phyloP scores from a whole-genome alignment of 2,113 vertebrate genomes.

The Hypocryptadius cinnamomeus region DNA sequence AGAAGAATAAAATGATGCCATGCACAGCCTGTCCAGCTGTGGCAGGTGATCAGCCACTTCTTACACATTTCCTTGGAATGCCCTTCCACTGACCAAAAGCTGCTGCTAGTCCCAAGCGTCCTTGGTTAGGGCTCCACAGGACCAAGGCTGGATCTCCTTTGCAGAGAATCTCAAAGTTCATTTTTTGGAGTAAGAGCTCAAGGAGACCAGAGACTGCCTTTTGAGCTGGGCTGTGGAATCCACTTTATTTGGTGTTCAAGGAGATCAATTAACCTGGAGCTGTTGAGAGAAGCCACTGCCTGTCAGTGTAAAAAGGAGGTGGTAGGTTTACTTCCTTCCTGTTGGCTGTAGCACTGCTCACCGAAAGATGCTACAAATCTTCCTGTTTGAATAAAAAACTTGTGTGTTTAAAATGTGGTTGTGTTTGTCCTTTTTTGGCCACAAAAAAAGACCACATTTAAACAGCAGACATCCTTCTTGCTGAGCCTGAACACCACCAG shows the following conservation, averaged over 20 bases:
- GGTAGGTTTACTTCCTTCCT: not conserved
- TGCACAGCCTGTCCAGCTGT: not conserved
- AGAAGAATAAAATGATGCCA: not conserved
- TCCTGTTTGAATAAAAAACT: not conserved
- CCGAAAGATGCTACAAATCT: not conserved
- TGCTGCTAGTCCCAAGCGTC: not conserved
- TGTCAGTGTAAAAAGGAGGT: not conserved
- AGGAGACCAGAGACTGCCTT: not conserved
- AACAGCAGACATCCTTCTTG: not conserved
- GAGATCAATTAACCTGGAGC: not conserved
- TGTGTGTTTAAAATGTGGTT: not conserved
- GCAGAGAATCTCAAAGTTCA: fast-evolving
- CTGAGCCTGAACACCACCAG: not conserved
- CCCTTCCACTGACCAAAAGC: not conserved
- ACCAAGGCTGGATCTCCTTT: not conserved
- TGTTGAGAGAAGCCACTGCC: not conserved
- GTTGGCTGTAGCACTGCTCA: not conserved
- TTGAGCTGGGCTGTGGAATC: not conserved
- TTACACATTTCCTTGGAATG: not conserved
- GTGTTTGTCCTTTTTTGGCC: not conserved
- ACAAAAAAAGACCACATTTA: not conserved
- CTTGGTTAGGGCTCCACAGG: not conserved
- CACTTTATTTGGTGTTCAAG: not conserved
- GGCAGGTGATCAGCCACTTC: not conserved
- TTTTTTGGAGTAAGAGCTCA: not conserved